Conservation (phyloP, 2,797 vertebrate genomes). For the Avahi laniger region DNA sequence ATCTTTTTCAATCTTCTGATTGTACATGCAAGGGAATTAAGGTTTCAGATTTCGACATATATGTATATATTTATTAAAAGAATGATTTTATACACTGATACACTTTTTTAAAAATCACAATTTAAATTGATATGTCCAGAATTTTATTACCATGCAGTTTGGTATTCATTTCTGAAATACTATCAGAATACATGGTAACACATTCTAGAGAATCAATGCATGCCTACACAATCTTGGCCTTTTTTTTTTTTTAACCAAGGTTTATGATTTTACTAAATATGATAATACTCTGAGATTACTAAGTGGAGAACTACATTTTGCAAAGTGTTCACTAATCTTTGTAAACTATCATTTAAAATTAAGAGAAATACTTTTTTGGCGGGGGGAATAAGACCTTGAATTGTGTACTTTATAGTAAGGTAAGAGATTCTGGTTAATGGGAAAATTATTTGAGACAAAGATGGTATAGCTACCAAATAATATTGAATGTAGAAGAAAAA, state of each 20-base stretch:
- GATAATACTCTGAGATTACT: neutral
- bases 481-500: neutral
- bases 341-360: slow-evolving; percentile 19
- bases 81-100: neutral
- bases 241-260: neutral
- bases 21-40: neutral
- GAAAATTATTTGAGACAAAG: neutral
- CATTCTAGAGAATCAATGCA: neutral
- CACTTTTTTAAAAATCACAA: neutral
- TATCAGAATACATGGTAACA: neutral
- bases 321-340: neutral
- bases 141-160: neutral
- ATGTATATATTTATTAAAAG: neutral
- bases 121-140: neutral
- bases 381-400: neutral
- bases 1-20: neutral
- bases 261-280: slow-evolving; percentile 13
- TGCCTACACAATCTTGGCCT: neutral
- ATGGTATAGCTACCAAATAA: neutral
- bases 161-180: neutral
- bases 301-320: neutral
- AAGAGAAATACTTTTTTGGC: neutral
- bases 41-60: slow-evolving; percentile 6
- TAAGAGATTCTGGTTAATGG: neutral
- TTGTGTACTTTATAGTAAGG: neutral